Evolutionary conservation across 2,113 vertebrate genomes (phyloP).

Genomic region (Atherinomorus stipes): DNA sequence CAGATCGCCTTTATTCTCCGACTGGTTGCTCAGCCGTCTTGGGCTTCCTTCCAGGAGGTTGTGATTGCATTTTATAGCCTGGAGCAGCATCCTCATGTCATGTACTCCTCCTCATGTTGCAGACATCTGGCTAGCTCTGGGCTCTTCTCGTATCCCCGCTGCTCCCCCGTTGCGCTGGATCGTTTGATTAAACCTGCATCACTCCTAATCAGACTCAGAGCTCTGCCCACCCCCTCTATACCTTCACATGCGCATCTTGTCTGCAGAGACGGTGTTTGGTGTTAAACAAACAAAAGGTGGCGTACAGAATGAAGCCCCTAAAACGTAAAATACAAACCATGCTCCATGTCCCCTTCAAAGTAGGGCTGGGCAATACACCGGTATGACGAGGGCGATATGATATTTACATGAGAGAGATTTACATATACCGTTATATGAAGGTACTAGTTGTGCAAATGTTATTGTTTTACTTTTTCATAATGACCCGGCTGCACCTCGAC

Average conservation of each 20-base stretch:
- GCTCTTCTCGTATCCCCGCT: conserved; percentile 53
- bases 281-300: neutral
- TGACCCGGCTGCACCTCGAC: too few species aligned
- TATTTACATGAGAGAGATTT: too few species aligned
- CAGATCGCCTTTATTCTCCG: conserved; percentile 31
- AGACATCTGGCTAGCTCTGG: conserved; percentile 70
- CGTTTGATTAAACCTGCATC: conserved; percentile 68
- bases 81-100: conserved; percentile 50
- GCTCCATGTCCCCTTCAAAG: neutral
- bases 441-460: too few species aligned
- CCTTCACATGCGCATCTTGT: conserved; percentile 18
- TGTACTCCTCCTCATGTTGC: conserved; percentile 48
- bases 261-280: neutral
- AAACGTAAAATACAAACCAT: neutral
- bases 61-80: conserved; percentile 66
- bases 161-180: conserved; percentile 52
- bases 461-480: too few species aligned
- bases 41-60: conserved; percentile 57
- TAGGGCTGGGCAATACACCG: too few species aligned
- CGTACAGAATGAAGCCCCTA: too few species aligned
- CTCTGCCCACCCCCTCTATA: neutral
- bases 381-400: too few species aligned
- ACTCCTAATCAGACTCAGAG: conserved; percentile 40
- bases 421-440: too few species aligned
- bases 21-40: conserved; percentile 52